phyloP scores from a whole-genome alignment of 2,113 vertebrate species.

The Dascyllus trimaculatus region DNA sequence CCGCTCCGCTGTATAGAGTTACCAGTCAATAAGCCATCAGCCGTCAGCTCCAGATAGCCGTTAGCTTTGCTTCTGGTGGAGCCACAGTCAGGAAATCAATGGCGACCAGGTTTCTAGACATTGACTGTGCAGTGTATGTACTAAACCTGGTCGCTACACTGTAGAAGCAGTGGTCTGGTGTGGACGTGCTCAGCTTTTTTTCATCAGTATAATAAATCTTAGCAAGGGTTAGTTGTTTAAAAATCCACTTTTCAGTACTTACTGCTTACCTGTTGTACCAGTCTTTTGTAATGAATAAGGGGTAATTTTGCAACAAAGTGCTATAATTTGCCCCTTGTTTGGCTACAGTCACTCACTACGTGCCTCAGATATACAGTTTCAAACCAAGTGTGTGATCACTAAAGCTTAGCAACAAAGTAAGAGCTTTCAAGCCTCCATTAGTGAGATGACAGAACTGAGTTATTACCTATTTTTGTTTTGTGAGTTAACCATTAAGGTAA shows the following conservation, averaged over 20 bases:
- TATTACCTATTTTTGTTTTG: too few species aligned
- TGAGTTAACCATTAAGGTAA: too few species aligned
- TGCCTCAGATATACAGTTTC: too few species aligned
- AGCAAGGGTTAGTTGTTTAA: neutral
- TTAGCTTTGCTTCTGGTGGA: constrained; percentile 53
- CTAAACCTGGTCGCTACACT: constrained; percentile 1
- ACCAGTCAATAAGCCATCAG: constrained; percentile 73
- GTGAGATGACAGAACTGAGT: too few species aligned
- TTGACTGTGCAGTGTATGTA: constrained; percentile 4
- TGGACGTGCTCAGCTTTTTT: too few species aligned
- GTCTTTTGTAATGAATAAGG: neutral
- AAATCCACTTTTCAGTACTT: constrained; percentile 40
- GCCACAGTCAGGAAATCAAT: constrained; percentile 67
- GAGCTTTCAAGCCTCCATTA: too few species aligned
- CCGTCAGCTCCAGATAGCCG: constrained; percentile 56
- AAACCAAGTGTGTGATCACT: too few species aligned
- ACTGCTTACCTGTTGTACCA: neutral
- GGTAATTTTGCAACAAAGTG: neutral
- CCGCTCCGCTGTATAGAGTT: constrained; percentile 68
- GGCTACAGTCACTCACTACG: neutral
- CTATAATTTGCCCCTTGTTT: neutral
- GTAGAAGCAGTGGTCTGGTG: neutral
- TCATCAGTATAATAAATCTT: neutral
- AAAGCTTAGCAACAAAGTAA: too few species aligned
- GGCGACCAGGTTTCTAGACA: constrained; percentile 46